phyloP scores from a whole-genome alignment of 2,113 vertebrate genomes.

The Indicator indicator region DNA sequence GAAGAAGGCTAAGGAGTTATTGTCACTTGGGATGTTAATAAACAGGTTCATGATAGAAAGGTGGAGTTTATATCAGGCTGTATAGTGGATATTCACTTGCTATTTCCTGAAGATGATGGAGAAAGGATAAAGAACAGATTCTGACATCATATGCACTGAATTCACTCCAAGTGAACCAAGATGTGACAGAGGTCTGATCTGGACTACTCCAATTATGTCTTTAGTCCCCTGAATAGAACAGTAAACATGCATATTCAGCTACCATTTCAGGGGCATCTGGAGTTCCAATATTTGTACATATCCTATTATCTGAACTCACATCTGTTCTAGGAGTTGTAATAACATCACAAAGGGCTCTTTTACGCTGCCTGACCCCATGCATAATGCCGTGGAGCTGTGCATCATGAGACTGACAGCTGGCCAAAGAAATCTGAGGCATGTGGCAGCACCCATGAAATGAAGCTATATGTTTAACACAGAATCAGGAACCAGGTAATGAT shows the following conservation, averaged over 20 bases:
- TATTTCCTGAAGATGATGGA: not conserved
- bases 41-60: not conserved
- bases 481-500: conserved; percentile 27
- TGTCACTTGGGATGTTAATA: not conserved
- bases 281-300: conserved; percentile 14
- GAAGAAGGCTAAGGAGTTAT: not conserved
- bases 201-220: not conserved
- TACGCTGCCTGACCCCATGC: conserved; percentile 51
- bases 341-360: conserved; percentile 69
- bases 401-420: conserved; percentile 57
- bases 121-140: not conserved
- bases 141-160: not conserved
- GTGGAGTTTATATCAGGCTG: not conserved
- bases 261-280: conserved; percentile 12
- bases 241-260: not conserved
- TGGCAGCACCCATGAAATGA: not conserved
- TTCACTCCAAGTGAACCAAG: not conserved
- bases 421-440: not conserved
- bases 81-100: not conserved
- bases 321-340: conserved; percentile 46
- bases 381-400: conserved; percentile 16
- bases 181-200: not conserved
- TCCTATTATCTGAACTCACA: conserved; percentile 16
- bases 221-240: not conserved
- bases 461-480: conserved; percentile 35